Base-by-base conservation (phyloP, 2,888 invertebrate species). In the Cantharis rufa region DNA sequence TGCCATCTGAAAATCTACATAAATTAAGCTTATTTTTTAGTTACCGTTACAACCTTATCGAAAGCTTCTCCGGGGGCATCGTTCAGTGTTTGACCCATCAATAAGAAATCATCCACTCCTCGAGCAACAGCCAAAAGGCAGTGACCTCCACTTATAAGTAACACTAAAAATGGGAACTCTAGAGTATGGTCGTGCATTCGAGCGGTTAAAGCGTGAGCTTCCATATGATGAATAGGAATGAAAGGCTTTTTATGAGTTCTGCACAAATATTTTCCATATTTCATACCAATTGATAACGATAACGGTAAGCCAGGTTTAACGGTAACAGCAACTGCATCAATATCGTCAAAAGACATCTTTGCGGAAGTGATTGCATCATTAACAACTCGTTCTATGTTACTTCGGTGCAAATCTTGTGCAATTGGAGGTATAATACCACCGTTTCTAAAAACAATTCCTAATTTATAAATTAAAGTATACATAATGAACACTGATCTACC, bases 211-310 rank as follows among this genome's bases (percentile, higher is more conserved):
- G 99, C 98, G 90, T 99, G 99, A 1, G 99, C 99, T 90, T 98
- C 95, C 99, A 99, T 99, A 84, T 99, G 99, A 90, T 99, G 99
- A 77, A 99, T 94, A 0, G 99, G 98, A 86, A 99, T 95, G 80
- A 99, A 89, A 0, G 97, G 97, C 86, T 94, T 96, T 0, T 90
- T 88, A 80, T 92, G 89, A 72, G 89, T 88, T 81, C 89, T 90
- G 16, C 94, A 92, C 70, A 98, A 87, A 84, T 93, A 90, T 84
- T 94, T 95, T 1, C 95, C 96, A 91, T 96, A 96, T 80, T 93
- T 92, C 64, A 94, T 89, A 48, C 98, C 98, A 78, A 98, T 92
- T 77, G 90, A 81, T 72, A 99, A 89, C 75, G 96, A 96, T 72
- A 95, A 84, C 0, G 92, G 88, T 80, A 98, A 88, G n/a, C 97